These are phyloP conservation scores for Eupithecia exiguata DNA, from an alignment of 2,888 invertebrate genomes.

Conservation along the genomic window DNA sequence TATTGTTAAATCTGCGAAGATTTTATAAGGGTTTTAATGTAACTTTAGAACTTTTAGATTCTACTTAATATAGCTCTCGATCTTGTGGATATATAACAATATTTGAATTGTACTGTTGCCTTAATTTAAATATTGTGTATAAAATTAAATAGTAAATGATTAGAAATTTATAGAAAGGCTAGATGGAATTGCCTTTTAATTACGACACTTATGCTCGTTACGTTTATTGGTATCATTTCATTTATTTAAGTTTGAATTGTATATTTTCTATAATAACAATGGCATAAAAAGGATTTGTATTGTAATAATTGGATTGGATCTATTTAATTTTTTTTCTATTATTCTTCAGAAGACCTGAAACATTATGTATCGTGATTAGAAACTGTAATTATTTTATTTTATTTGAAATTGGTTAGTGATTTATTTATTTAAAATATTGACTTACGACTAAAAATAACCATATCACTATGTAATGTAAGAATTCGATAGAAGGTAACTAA, in stretches of 20 bases:
- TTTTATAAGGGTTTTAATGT: slow-evolving; percentile 44
- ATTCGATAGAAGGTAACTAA: slow-evolving; percentile 20
- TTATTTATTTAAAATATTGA: slow-evolving; percentile 45
- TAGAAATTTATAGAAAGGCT: slow-evolving; percentile 50
- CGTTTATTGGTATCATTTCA: slow-evolving; percentile 51
- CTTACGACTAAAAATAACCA: slow-evolving; percentile 56
- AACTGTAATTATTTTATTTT: slow-evolving; percentile 62
- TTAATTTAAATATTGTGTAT: slow-evolving; percentile 53
- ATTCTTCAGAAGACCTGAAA: not conserved
- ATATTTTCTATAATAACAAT: not conserved
- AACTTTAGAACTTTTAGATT: slow-evolving; percentile 35
- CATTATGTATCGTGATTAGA: slow-evolving; percentile 27
- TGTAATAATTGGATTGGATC: slow-evolving; percentile 2
- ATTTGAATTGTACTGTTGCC: slow-evolving; percentile 59
- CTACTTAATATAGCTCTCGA: slow-evolving; percentile 27
- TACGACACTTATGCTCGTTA: slow-evolving; percentile 49
- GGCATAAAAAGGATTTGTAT: not conserved
- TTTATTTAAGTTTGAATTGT: slow-evolving; percentile 31
- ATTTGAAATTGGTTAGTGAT: slow-evolving; percentile 56
- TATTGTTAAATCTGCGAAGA: slow-evolving; percentile 56
- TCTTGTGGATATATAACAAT: slow-evolving; percentile 59
- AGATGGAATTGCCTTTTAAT: slow-evolving; percentile 60
- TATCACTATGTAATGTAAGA: slow-evolving; percentile 57
- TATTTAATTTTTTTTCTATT: not conserved
- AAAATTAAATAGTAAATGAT: slow-evolving; percentile 20